These are phyloP conservation scores for Lucinisca nassula DNA, from an alignment of 2,888 invertebrate genomes.

Conservation along the genomic window DNA sequence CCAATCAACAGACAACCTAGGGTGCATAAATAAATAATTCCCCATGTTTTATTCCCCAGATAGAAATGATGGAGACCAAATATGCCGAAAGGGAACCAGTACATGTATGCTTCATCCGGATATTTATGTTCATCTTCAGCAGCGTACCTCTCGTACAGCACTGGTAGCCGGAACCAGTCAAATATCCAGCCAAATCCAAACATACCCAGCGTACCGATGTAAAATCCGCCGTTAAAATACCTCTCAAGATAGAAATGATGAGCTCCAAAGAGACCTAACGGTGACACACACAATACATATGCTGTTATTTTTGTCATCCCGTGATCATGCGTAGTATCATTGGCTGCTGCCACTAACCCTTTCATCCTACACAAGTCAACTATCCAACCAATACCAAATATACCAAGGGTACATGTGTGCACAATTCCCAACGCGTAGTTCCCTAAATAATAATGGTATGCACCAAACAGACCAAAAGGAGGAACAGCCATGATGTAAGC, in stretches of 20 bases:
- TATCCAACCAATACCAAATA: conserved; percentile 66
- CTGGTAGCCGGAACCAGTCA: conserved; percentile 63
- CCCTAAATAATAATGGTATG: conserved; percentile 66
- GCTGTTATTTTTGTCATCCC: conserved; percentile 67
- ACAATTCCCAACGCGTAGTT: conserved; percentile 64
- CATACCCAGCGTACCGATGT: conserved; percentile 56
- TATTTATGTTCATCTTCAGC: conserved; percentile 69
- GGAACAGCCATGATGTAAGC: conserved; percentile 66
- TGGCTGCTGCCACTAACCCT: conserved; percentile 58
- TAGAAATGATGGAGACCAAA: conserved; percentile 73
- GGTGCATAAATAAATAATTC: conserved; percentile 67
- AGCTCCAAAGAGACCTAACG: conserved; percentile 62
- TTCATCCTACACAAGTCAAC: conserved; percentile 67
- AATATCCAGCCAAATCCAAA: conserved; percentile 69
- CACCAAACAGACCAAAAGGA: conserved; percentile 68
- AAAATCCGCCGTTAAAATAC: conserved; percentile 65
- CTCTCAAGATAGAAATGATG: conserved; percentile 66
- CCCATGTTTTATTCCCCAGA: conserved; percentile 63
- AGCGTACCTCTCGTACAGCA: conserved; percentile 66
- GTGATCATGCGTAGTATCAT: conserved; percentile 65
- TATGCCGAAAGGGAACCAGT: conserved; percentile 69
- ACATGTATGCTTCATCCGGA: conserved; percentile 70
- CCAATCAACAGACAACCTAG: conserved; percentile 66
- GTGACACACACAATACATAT: conserved; percentile 64
- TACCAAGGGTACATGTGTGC: conserved; percentile 62